Percentiles rank a stretch among this genome's conserved stretches.
Conservation (phyloP, 2,113 vertebrate genomes). For the Bostrychus sinensis region DNA sequence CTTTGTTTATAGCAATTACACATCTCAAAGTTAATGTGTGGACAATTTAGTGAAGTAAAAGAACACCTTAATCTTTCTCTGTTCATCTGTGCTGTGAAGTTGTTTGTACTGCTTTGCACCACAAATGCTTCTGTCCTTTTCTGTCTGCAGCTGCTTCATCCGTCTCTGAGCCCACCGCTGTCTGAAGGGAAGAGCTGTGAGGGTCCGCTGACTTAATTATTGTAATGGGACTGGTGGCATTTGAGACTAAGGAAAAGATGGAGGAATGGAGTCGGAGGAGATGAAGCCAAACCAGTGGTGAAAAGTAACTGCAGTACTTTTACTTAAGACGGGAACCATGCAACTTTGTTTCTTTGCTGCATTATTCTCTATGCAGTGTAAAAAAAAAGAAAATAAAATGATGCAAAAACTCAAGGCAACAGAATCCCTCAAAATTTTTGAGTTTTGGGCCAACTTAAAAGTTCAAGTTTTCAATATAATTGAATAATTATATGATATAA, state of each 20-base stretch:
- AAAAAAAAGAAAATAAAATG: too few species aligned
- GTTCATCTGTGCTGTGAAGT: conserved; percentile 22
- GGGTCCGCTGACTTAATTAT: conserved; percentile 75
- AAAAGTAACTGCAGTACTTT: too few species aligned
- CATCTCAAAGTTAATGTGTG: conserved; percentile 35
- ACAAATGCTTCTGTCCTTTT: not conserved
- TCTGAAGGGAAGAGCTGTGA: conserved; percentile 68
- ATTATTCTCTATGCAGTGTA: too few species aligned
- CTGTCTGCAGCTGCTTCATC: conserved; percentile 42
- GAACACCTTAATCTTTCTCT: conserved; percentile 31
- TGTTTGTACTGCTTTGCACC: not conserved
- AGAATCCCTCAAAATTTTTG: too few species aligned
- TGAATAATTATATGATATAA: too few species aligned
- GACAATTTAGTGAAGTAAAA: conserved; percentile 27
- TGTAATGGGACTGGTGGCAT: conserved; percentile 75
- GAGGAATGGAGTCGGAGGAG: conserved; percentile 33
- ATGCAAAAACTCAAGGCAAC: too few species aligned
- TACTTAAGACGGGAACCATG: too few species aligned
- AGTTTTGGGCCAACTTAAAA: too few species aligned
- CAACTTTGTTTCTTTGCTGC: too few species aligned
- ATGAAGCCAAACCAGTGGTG: conserved; percentile 7
- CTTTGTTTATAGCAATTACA: conserved; percentile 52
- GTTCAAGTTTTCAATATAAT: too few species aligned
- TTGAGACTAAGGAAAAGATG: conserved; percentile 64
- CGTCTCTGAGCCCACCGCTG: conserved; percentile 47